Evolutionary conservation across 1,140 invertebrate species (phyloP), one percentile per base, ranked within the genome.

Genomic region (Papilio aristodemus): DNA sequence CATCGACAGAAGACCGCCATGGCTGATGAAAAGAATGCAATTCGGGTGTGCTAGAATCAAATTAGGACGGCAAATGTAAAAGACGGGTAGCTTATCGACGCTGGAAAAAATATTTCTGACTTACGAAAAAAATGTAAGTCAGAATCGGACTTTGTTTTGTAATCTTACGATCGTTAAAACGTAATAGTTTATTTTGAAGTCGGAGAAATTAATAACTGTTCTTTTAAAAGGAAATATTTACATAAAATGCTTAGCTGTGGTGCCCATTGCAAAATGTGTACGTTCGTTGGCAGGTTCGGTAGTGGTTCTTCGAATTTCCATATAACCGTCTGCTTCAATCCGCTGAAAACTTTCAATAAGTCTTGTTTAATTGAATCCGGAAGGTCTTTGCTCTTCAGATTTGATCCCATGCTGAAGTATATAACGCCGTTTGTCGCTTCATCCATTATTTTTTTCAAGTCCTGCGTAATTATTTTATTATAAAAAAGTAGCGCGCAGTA

Each of bases 1-100:
- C 2, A 93, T 92, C 64, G 95, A 94, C 27, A 94, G 85, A 13
- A 94, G 82, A 13, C 95, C 95, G 4, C 94, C 94, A 74, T 95
- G 95, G 0, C 94, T 94, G 32, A 96, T 93, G 68, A 96, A 94
- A 0, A 92, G 79, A 68, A 90, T 88, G 8, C 94, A 90, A 67
- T 95, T 95, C 0, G 88, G 84, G 84, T 95, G 94, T 8, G 62
- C 62, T 64, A 39, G 22, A 64, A 64, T 14, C 3, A 41, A 38
- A 14, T 25, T 6, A n/a, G 13, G 8, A 41, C 13, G 27, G n/a
- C n/a, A n/a, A n/a, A n/a, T n/a, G n/a, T n/a, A n/a, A n/a, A n/a
- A n/a, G n/a, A n/a, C n/a, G n/a, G n/a, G n/a, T 32, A 32, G 27
- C 27, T 32, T 3, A 32, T 2, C 27, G 27, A 41, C 39, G n/a